Conservation (phyloP, 2,888 invertebrate genomes). For the Prionchulus punctatus region DNA sequence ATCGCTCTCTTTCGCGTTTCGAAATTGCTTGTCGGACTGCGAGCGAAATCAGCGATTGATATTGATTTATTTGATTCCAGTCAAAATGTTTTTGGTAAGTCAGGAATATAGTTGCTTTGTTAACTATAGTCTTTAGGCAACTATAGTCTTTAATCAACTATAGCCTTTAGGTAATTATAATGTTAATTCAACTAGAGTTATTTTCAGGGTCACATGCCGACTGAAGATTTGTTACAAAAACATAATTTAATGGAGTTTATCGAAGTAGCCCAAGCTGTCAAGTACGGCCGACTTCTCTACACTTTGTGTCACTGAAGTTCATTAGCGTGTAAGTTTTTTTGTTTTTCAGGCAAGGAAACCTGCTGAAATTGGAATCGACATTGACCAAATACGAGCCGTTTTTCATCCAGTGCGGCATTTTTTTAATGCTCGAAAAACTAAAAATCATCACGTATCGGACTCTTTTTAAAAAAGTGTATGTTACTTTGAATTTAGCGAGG, state of each 20-base stretch:
- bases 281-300: conserved; percentile 32
- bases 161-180: too few relatives aligned
- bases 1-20: conserved; percentile 76
- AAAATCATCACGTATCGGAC: conserved; percentile 87
- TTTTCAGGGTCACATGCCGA: conserved; percentile 71
- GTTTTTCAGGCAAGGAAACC: conserved; percentile 53
- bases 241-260: conserved; percentile 78
- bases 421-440: conserved; percentile 84
- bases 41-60: conserved; percentile 75
- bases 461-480: conserved; percentile 74
- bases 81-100: conserved; percentile 75
- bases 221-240: conserved; percentile 56
- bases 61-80: conserved; percentile 82
- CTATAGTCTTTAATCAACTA: too few relatives aligned
- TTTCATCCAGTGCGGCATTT: conserved; percentile 91
- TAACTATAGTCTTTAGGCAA: too few relatives aligned
- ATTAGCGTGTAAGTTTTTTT: not conserved
- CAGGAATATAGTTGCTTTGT: too few relatives aligned
- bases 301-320: not conserved
- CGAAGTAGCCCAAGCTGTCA: conserved; percentile 70
- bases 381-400: conserved; percentile 73
- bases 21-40: conserved; percentile 63
- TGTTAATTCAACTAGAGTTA: too few relatives aligned
- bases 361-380: conserved; percentile 61
- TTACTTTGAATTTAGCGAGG: too few relatives aligned